A percentile compares a stretch with the other conserved stretches of the same genome.
Evolutionary conservation across 2,113 vertebrate species (phyloP).

Genomic region (Sakesphorus luctuosus): DNA sequence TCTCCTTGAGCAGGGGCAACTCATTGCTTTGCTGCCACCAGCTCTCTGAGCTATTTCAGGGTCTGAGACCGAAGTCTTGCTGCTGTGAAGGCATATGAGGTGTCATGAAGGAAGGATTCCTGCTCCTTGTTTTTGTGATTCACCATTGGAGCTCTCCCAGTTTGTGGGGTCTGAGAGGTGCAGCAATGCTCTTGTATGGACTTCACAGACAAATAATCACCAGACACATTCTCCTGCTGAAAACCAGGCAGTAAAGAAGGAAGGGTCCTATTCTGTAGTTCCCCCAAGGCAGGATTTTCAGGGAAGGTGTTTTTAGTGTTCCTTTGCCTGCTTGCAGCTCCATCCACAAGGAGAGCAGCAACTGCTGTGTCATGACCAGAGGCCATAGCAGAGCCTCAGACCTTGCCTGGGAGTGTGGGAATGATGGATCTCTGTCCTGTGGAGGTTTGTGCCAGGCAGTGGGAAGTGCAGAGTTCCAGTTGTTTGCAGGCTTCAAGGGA

Average conservation of each 20-base stretch:
- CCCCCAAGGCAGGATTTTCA: not conserved
- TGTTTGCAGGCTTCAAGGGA: not conserved
- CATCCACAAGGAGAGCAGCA: not conserved
- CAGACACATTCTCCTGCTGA: not conserved
- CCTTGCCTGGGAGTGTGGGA: not conserved
- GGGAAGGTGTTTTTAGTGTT: not conserved
- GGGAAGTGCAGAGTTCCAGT: not conserved
- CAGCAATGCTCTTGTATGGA: not conserved
- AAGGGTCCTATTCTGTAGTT: not conserved
- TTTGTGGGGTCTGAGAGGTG: not conserved
- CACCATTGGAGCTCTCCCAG: not conserved
- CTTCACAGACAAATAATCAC: not conserved
- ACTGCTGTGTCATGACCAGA: not conserved
- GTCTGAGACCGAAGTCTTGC: not conserved
- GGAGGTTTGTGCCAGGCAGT: not conserved
- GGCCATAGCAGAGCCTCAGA: not conserved
- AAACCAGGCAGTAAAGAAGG: not conserved
- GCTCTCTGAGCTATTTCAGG: not conserved
- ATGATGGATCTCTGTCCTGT: not conserved
- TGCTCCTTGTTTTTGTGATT: not conserved
- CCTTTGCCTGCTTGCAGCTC: not conserved
- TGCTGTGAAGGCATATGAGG: not conserved
- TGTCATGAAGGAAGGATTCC: accelerated
- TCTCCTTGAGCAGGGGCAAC: not conserved
- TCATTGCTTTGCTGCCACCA: not conserved